A percentile compares a stretch with the other conserved stretches of the same genome.
Conservation (phyloP, 2,797 vertebrate species). For the Pelochelys cantorii region DNA sequence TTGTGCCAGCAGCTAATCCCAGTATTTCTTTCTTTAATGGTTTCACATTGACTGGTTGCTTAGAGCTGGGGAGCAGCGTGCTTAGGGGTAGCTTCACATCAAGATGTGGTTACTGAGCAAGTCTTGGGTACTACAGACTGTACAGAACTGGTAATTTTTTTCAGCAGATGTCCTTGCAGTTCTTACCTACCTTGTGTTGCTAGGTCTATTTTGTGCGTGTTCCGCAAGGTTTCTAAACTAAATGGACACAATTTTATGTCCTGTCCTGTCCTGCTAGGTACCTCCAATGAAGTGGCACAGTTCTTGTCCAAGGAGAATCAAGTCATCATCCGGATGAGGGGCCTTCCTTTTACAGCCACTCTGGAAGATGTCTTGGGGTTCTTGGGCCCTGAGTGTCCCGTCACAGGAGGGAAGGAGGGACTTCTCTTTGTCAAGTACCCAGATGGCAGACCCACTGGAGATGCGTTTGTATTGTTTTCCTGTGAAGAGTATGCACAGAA, state of each 20-base stretch:
- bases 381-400: constrained; percentile 91
- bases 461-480: constrained; percentile 96
- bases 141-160: background rate
- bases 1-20: background rate
- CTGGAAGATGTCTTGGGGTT: constrained; percentile 92
- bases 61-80: no score
- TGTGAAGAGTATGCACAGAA: constrained; percentile 97
- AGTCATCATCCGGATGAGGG: constrained; percentile 95
- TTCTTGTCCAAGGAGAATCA: constrained; percentile 97
- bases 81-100: accelerated
- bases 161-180: background rate
- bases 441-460: constrained; percentile 94
- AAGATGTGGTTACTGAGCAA: background rate
- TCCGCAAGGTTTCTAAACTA: background rate
- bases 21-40: background rate
- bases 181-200: background rate
- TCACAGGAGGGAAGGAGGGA: constrained; percentile 91
- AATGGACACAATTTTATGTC: background rate
- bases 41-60: no score
- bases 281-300: constrained; percentile 96
- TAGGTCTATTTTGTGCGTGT: background rate
- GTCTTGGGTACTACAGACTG: accelerated
- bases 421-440: constrained; percentile 97
- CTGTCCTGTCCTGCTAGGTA: constrained; percentile 80
- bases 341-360: constrained; percentile 92